Conservation (phyloP, 2,888 invertebrate genomes). For the Aricia artaxerxes region DNA sequence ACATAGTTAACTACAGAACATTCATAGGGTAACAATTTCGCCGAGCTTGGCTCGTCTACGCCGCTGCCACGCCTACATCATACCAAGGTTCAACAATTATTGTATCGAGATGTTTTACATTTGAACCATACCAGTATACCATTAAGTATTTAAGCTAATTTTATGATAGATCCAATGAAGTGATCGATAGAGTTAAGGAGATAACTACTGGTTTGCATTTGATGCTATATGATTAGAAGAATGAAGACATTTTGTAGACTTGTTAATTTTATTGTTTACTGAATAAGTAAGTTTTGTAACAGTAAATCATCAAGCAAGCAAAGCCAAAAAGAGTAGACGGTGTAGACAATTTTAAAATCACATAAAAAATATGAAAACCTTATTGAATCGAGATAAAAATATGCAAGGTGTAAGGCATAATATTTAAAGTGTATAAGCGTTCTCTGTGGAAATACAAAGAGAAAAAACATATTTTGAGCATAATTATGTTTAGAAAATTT, state of each 20-base stretch:
- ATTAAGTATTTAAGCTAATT: conserved; percentile 23
- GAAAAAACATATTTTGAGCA: no score
- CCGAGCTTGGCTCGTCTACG: background rate
- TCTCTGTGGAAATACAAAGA: no score
- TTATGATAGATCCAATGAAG: conserved; percentile 1
- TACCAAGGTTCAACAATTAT: conserved; percentile 25
- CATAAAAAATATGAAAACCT: no score
- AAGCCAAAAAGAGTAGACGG: no score
- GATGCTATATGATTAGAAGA: background rate
- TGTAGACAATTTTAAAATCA: no score
- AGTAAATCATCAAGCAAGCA: no score
- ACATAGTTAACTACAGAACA: conserved; percentile 2
- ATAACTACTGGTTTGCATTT: background rate
- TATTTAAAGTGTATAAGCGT: no score
- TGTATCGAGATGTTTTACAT: conserved; percentile 28
- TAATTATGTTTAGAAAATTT: no score
- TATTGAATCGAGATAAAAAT: no score
- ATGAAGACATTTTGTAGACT: background rate
- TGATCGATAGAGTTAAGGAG: background rate
- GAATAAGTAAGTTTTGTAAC: no score
- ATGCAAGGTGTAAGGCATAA: no score
- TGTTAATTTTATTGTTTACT: no score
- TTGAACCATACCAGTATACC: conserved; percentile 18
- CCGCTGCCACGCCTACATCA: conserved; percentile 16
- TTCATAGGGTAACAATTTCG: conserved; percentile 17